These are phyloP conservation scores for Cataglyphis rosenhaueri DNA, from an alignment of 2,888 invertebrate genomes.

Conservation along the genomic window DNA sequence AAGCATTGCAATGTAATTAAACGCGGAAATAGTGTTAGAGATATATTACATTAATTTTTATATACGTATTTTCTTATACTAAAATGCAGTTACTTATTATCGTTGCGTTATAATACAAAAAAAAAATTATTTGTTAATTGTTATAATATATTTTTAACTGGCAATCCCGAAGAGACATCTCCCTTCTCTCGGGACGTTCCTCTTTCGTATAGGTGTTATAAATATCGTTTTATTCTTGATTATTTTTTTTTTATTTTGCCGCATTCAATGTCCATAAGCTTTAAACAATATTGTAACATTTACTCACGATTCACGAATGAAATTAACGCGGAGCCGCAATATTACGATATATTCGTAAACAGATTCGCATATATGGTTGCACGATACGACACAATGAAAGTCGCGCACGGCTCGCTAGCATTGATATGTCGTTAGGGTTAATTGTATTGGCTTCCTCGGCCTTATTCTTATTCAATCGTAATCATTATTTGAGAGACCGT, in stretches of 20 bases:
- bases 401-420: conserved; percentile 72
- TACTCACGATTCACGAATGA: conserved; percentile 74
- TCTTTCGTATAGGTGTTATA: background rate
- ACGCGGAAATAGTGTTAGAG: background rate
- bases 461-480: conserved; percentile 84
- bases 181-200: too few species aligned
- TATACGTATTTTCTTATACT: background rate
- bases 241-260: background rate
- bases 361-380: conserved; percentile 23
- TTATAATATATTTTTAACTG: background rate
- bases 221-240: background rate
- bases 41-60: background rate
- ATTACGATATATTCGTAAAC: conserved; percentile 70
- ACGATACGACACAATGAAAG: conserved; percentile 39
- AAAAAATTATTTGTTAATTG: background rate
- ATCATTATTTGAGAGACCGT: conserved; percentile 82
- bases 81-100: background rate
- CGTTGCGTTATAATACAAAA: too few species aligned
- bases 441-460: conserved; percentile 83
- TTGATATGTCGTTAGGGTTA: conserved; percentile 81
- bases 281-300: conserved; percentile 54
- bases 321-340: conserved; percentile 76
- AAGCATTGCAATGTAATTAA: background rate
- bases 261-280: background rate
- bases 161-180: too few species aligned